Conservation (phyloP, 2,113 vertebrate genomes). For the Bungarus multicinctus region DNA sequence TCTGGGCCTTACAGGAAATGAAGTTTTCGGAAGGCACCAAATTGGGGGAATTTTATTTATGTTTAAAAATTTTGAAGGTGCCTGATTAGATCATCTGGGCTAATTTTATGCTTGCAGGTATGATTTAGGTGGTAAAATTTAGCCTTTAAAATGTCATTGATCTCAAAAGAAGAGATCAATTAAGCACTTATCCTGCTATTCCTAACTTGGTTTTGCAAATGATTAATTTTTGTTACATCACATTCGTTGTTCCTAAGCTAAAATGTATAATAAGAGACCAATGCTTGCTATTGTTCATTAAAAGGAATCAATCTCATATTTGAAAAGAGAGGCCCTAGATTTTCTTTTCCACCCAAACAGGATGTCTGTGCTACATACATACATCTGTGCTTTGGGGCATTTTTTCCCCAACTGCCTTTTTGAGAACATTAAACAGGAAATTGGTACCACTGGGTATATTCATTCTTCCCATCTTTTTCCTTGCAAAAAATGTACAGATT, state of each 20-base stretch:
- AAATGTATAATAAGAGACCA: neutral
- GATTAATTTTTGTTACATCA: neutral
- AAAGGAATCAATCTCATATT: constrained; percentile 3
- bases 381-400: constrained; percentile 58
- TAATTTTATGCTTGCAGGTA: neutral
- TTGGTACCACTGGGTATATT: constrained; percentile 73
- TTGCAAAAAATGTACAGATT: constrained; percentile 64
- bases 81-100: neutral
- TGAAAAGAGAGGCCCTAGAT: neutral
- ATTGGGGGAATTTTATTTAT: neutral
- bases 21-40: neutral
- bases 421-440: constrained; percentile 77
- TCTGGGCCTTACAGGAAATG: neutral
- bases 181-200: neutral
- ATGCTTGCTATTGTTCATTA: neutral
- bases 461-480: constrained; percentile 57
- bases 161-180: neutral
- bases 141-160: neutral
- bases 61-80: neutral
- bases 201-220: neutral
- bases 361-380: constrained; percentile 51
- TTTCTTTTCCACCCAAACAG: constrained; percentile 40
- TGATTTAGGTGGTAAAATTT: neutral
- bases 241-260: neutral
- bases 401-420: constrained; percentile 62